Base-by-base conservation (phyloP, 1,140 invertebrate species). In the Conus ventricosus region DNA sequence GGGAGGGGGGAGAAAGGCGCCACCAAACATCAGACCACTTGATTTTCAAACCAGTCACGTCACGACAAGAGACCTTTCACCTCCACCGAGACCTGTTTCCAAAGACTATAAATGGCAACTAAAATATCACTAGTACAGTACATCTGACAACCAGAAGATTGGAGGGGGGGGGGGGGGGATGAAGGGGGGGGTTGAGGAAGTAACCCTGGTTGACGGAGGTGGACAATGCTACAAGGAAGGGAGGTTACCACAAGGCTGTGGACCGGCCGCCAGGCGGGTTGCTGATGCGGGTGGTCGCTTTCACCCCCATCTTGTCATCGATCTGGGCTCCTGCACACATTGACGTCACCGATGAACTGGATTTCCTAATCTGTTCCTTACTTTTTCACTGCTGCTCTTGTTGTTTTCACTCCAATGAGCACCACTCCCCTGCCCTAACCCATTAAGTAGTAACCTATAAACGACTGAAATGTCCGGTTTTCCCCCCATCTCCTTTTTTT, bases 251-350 rank as follows among this genome's bases (percentile, higher is more conserved):
- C 20, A 96, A 91, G 53, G 93, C 93, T 67, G 94, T 93, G 27
- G 95, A 95, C 90, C 93, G 94, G 39, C 96, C 96, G 85, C 96
- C 96, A 63, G 96, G 96, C 55, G 96, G 96, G 88, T 96, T 95
- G 53, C 93, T 91, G 60, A 95, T 91, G 53, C 94, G 90, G 90
- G 95, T 95, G 15, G 92, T 11, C 92, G 94, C 87, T 96, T 90
- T 89, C 89, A 94, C 93, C 84, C 94, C 92, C 60, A 92, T 88
- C 60, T 93, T 93, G 89, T 96, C 96, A 94, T 96, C 96, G 90
- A 95, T 93, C 90, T 96, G 96, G 51, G 93, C 94, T 87, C 95
- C 95, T 96, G 91, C 87, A 92, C 87, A 15, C 39, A 39, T 39
- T 3, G 39, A 39, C 39, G 39, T 39, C 39, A 39, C 39, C 0